phyloP scores from a whole-genome alignment of 2,797 vertebrate genomes.

The Ibycter americanus region DNA sequence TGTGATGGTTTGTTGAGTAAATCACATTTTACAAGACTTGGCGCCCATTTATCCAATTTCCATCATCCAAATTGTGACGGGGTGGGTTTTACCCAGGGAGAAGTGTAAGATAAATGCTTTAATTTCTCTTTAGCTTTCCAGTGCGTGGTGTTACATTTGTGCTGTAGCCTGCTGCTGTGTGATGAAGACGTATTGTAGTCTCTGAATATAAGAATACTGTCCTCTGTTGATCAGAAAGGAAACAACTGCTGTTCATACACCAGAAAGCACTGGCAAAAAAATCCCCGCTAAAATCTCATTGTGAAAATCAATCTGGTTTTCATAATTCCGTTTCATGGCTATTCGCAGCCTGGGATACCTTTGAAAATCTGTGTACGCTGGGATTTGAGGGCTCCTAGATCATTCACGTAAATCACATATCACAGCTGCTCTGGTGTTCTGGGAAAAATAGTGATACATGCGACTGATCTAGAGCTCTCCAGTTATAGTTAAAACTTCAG shows the following conservation, averaged over 20 bases:
- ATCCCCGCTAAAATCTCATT: not conserved
- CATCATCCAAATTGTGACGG: not conserved
- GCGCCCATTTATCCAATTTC: not conserved
- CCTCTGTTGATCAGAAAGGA: constrained; percentile 68
- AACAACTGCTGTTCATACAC: constrained; percentile 33
- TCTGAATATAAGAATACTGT: constrained; percentile 61
- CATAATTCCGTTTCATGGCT: not conserved
- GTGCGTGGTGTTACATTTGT: not conserved
- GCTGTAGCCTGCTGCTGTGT: constrained; percentile 7
- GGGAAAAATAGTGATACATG: not conserved
- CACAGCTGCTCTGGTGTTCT: not conserved
- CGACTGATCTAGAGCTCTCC: not conserved
- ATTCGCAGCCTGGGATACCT: not conserved
- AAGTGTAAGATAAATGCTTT: not conserved
- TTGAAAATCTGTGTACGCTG: not conserved
- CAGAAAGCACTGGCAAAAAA: not conserved
- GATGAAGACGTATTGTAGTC: not conserved
- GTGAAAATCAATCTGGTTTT: not conserved
- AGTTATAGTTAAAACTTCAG: not conserved
- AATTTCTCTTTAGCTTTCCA: not conserved
- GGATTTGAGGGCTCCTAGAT: not conserved
- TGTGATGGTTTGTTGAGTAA: not conserved
- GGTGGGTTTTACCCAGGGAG: not conserved
- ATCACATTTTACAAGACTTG: constrained; percentile 33
- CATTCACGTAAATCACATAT: not conserved